phyloP scores from a whole-genome alignment of 2,113 vertebrate species.

The Eolophus roseicapilla region DNA sequence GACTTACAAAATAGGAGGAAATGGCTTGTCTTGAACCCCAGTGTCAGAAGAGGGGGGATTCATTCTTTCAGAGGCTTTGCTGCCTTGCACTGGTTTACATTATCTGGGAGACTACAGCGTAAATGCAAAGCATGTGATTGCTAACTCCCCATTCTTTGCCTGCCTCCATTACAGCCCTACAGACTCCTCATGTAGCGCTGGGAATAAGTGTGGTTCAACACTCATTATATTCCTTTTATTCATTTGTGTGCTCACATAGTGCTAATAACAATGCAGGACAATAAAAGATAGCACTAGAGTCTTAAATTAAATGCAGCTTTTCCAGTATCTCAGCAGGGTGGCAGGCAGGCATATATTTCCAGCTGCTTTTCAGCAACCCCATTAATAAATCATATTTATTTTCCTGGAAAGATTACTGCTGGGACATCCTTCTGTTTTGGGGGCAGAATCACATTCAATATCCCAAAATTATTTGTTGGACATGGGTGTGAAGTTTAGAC shows the following conservation, averaged over 20 bases:
- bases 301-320: constrained; percentile 46
- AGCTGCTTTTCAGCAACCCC: constrained; percentile 57
- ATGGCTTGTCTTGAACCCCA: background rate
- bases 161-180: background rate
- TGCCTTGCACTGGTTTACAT: background rate
- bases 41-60: background rate
- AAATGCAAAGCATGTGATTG: constrained; percentile 6
- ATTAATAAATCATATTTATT: constrained; percentile 53
- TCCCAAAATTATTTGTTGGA: constrained; percentile 44
- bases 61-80: background rate
- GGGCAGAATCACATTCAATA: constrained; percentile 34
- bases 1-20: background rate
- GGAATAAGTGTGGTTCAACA: constrained; percentile 47
- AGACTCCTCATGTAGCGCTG: constrained; percentile 26
- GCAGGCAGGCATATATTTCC: constrained; percentile 52
- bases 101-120: background rate
- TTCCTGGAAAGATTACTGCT: constrained; percentile 49
- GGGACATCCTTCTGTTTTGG: constrained; percentile 58
- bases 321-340: constrained; percentile 58
- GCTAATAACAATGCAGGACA: constrained; percentile 56
- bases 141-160: background rate
- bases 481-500: background rate
- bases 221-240: constrained; percentile 52
- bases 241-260: constrained; percentile 32
- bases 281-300: constrained; percentile 42